Conservation (phyloP, 2,113 vertebrate genomes). For the Nesogale talazaci region DNA sequence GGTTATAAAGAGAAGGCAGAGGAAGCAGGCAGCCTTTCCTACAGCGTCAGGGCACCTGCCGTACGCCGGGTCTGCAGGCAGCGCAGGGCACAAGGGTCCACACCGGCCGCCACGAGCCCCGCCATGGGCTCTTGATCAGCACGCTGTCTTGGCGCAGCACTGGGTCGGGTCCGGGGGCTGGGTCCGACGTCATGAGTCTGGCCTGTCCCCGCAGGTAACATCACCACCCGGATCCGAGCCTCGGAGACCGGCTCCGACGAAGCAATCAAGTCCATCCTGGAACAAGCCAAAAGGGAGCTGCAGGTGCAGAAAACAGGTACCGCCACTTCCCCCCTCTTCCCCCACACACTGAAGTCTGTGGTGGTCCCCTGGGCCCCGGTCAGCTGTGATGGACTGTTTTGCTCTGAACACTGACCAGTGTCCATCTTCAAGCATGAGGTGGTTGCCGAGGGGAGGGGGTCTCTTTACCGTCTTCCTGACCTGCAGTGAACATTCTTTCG, state of each 20-base stretch:
- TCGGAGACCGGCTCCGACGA: slow-evolving; percentile 95
- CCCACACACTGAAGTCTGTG: slow-evolving; percentile 15
- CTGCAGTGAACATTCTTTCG: not conserved
- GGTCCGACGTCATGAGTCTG: slow-evolving; percentile 70
- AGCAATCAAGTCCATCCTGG: slow-evolving; percentile 97
- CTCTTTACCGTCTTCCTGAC: not conserved
- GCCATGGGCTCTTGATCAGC: not conserved
- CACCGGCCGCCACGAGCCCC: not conserved
- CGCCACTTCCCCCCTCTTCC: not conserved
- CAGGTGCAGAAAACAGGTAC: slow-evolving; percentile 97
- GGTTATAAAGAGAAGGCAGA: not conserved
- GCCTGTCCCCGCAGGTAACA: slow-evolving; percentile 90
- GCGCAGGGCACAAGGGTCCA: not conserved
- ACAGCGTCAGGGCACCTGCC: not conserved
- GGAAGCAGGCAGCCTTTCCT: slow-evolving; percentile 21
- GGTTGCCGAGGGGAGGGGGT: not conserved
- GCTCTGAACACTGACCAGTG: not conserved
- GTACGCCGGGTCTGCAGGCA: not conserved
- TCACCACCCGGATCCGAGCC: slow-evolving; percentile 94
- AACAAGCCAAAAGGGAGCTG: slow-evolving; percentile 97
- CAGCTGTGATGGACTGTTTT: slow-evolving; percentile 60
- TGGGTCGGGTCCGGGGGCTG: not conserved
- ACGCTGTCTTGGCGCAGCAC: not conserved
- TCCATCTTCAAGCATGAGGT: not conserved
- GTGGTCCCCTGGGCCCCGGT: too few species aligned